Conservation (phyloP, 2,113 vertebrate genomes). For the Macaca nemestrina region DNA sequence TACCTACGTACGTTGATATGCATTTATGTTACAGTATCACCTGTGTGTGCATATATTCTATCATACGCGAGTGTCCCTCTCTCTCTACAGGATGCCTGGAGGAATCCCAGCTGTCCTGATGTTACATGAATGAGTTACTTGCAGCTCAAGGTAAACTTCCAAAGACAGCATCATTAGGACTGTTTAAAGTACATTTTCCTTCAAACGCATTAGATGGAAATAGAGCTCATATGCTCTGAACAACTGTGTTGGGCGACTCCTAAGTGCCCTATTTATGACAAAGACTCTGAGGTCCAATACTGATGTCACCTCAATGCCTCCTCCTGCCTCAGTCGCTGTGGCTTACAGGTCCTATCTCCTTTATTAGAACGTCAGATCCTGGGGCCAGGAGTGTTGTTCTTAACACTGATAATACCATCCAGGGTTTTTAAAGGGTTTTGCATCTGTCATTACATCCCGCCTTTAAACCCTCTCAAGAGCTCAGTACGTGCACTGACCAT, state of each 20-base stretch:
- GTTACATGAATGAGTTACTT: background rate
- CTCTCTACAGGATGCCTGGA: background rate
- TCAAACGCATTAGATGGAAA: background rate
- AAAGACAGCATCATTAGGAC: background rate
- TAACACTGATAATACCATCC: rapidly evolving
- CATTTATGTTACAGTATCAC: background rate
- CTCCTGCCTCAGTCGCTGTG: background rate
- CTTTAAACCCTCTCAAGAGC: background rate
- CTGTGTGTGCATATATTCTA: background rate
- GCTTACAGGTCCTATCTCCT: background rate
- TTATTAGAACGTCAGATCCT: background rate
- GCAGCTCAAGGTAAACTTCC: background rate
- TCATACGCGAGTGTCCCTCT: background rate
- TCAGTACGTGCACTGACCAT: too few species aligned
- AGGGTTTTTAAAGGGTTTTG: background rate
- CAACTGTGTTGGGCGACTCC: background rate
- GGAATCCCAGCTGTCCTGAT: background rate
- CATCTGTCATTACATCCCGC: background rate
- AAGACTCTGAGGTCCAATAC: background rate
- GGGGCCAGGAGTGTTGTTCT: background rate
- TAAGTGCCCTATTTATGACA: background rate
- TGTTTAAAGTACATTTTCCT: background rate
- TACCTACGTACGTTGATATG: background rate
- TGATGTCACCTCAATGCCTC: background rate
- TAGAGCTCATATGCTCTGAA: background rate